Base-by-base conservation (phyloP, 2,888 invertebrate genomes). In the Mimumesa dahlbomi region DNA sequence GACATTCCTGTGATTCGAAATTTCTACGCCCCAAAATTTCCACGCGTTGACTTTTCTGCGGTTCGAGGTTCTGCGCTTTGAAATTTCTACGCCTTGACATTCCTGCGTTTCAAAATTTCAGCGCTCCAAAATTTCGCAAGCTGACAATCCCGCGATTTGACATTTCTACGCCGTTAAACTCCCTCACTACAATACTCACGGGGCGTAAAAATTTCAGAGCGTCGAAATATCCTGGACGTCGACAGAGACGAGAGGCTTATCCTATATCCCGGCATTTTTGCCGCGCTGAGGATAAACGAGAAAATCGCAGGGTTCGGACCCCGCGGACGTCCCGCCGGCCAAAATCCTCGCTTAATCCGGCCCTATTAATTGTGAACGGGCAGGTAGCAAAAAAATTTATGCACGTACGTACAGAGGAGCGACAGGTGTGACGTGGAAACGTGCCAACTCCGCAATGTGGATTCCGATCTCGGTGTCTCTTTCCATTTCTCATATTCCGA, bases 341-440 rank as follows among this genome's bases (percentile, higher is more conserved):
- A 22, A 61, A 56, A 67, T 71, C 57, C 66, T 34, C 18, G 42
- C 38, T 73, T 67, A 67, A 67, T 73, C 65, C 29, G 38, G 29
- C 21, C 36, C 63, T 70, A 66, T 73, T 66, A 73, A 73, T 66
- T 59, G 73, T 43, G 42, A 46, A 31, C 46, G 48, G 22, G n/a
- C 62, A 58, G 58, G 46, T 50, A 29, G 50, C 13, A 43, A 63
- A 64, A 66, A 49, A 66, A 69, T 63, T 19, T 56, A 56, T 61
- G 45, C 48, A 36, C 56, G n/a, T n/a, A 49, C 40, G 40, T 31
- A 42, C n/a, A n/a, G 40, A 40, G 64, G 70, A 70, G 70, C 70
- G 73, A 70, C 61, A 71, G 71, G 71, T 59, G 64, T 59, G 48
- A 64, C 49, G 48, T 70, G 64, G 72, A 72, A 54, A 48, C 31